phyloP scores from a whole-genome alignment of 92 coral and sea anemone species.

The Epizoanthus fatuus region DNA sequence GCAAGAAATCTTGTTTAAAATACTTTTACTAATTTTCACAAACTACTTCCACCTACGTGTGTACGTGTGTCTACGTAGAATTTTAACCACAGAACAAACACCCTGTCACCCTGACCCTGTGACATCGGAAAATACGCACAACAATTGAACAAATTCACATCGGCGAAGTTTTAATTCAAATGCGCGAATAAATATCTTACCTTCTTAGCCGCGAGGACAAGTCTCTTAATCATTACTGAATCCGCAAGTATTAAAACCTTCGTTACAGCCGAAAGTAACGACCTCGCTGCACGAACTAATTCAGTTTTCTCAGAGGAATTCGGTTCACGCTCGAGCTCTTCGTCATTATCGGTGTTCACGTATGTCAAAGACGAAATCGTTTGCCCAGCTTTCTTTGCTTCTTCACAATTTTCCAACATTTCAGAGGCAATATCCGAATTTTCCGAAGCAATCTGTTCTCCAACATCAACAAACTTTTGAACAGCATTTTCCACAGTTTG shows the following conservation, averaged over 20 bases:
- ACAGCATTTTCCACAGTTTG: slow-evolving; percentile 87
- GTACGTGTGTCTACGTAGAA: slow-evolving; percentile 1
- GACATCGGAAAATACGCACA: neutral
- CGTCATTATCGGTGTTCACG: slow-evolving; percentile 46
- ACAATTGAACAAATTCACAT: slow-evolving; percentile 28
- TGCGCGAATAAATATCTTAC: slow-evolving; percentile 55
- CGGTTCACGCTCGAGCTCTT: slow-evolving; percentile 71
- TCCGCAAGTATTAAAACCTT: slow-evolving; percentile 95
- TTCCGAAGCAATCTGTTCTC: slow-evolving; percentile 95
- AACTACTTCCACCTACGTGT: neutral
- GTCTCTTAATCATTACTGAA: slow-evolving; percentile 93
- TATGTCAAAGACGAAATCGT: slow-evolving; percentile 89
- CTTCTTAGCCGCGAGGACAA: slow-evolving; percentile 93
- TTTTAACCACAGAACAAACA: neutral
- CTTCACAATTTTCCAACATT: slow-evolving; percentile 95
- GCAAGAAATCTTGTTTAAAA: neutral
- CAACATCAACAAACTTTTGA: slow-evolving; percentile 91
- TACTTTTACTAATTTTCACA: neutral
- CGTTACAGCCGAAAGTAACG: slow-evolving; percentile 94
- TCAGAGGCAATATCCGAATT: slow-evolving; percentile 94
- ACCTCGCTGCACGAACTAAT: slow-evolving; percentile 92
- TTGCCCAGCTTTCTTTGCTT: slow-evolving; percentile 93
- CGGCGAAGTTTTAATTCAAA: slow-evolving; percentile 8
- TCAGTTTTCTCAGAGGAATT: slow-evolving; percentile 74
- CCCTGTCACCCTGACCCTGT: neutral